Evolutionary conservation across 2,888 invertebrate species (phyloP).

Genomic region (Alitta virens): DNA sequence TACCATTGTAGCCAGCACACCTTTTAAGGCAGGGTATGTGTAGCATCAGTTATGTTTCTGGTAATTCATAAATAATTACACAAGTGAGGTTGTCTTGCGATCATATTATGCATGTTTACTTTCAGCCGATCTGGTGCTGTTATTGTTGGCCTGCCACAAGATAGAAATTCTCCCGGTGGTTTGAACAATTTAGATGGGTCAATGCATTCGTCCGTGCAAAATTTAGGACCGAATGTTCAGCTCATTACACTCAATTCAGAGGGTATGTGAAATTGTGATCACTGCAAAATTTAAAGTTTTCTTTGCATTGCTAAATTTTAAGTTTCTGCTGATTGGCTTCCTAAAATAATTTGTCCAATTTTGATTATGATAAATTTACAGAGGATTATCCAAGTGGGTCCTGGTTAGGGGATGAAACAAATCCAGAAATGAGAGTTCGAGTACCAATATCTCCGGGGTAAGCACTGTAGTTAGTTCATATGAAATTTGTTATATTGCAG

Average conservation of each 20-base stretch:
- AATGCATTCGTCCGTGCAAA: slow-evolving; percentile 7
- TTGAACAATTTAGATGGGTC: not conserved
- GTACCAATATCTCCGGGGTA: slow-evolving; percentile 54
- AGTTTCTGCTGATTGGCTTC: too few species aligned
- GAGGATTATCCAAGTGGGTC: slow-evolving; percentile 60
- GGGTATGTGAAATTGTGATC: slow-evolving; percentile 39
- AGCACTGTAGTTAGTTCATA: not conserved
- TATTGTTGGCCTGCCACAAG: slow-evolving; percentile 50
- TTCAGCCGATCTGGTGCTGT: slow-evolving; percentile 38
- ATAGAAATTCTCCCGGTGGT: not conserved
- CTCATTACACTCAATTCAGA: slow-evolving; percentile 54
- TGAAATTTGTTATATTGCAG: too few species aligned
- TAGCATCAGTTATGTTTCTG: not conserved
- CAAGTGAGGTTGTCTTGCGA: too few species aligned
- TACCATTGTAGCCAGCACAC: slow-evolving; percentile 2
- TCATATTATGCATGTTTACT: too few species aligned
- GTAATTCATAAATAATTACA: too few species aligned
- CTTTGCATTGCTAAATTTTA: too few species aligned
- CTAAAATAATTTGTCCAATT: not conserved
- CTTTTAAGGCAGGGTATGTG: not conserved
- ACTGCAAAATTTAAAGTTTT: too few species aligned
- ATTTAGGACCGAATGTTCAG: slow-evolving; percentile 50
- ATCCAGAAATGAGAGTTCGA: slow-evolving; percentile 59
- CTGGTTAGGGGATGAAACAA: slow-evolving; percentile 61
- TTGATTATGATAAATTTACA: slow-evolving; percentile 22